phyloP scores from a whole-genome alignment of 2,797 vertebrate species.

The Acipenser transmontanus region DNA sequence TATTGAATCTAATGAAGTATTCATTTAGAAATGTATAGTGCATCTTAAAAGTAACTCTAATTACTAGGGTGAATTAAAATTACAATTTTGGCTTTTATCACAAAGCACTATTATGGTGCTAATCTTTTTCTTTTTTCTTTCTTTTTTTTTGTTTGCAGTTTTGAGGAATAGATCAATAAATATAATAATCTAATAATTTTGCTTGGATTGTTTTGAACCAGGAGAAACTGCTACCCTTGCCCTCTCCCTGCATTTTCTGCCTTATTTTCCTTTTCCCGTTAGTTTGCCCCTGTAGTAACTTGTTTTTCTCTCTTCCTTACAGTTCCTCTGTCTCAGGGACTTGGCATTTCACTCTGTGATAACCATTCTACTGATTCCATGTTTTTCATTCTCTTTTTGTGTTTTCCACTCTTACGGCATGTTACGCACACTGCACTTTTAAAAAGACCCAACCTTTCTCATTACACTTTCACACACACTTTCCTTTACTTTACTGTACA shows the following conservation, averaged over 20 bases:
- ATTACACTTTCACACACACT: constrained; percentile 15
- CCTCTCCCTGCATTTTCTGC: constrained; percentile 26
- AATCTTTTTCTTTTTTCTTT: too few relatives aligned
- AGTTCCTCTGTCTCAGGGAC: constrained; percentile 91
- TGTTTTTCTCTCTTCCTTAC: constrained; percentile 49
- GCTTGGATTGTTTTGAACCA: too few relatives aligned
- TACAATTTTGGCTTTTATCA: too few relatives aligned
- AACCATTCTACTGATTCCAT: constrained; percentile 84
- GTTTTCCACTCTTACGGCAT: constrained; percentile 26
- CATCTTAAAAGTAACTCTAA: too few relatives aligned
- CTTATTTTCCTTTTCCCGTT: constrained; percentile 5
- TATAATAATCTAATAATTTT: too few relatives aligned
- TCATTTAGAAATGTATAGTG: too few relatives aligned
- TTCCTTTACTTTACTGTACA: constrained; percentile 1
- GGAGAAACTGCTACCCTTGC: neutral
- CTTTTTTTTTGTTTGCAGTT: too few relatives aligned
- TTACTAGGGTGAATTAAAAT: too few relatives aligned
- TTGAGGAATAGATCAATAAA: too few relatives aligned
- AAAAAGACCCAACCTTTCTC: constrained; percentile 20
- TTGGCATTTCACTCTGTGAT: constrained; percentile 99
- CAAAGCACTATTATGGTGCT: too few relatives aligned
- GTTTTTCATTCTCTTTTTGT: constrained; percentile 22
- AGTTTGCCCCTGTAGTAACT: constrained; percentile 36
- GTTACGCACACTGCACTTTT: constrained; percentile 69
- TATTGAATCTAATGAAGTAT: too few relatives aligned